Percentiles rank a stretch among this genome's conserved stretches.
Conservation (phyloP, 2,797 vertebrate species). For the Monodelphis domestica region DNA sequence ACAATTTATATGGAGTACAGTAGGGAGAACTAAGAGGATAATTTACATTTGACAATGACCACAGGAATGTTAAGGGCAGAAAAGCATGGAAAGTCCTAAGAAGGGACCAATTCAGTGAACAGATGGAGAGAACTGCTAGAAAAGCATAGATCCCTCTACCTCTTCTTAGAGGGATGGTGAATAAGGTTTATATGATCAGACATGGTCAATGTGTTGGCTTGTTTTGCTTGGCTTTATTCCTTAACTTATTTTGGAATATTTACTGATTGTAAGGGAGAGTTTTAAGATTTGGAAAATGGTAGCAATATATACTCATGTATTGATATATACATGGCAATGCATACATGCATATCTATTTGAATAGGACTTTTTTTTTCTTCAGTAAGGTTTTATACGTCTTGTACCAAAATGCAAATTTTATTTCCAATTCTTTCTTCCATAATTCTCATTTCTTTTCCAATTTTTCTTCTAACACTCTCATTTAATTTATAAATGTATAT, state of each 20-base stretch:
- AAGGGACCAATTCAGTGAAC: background rate
- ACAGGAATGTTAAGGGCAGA: background rate
- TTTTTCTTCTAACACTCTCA: too few relatives aligned
- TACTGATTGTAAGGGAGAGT: background rate
- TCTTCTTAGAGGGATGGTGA: background rate
- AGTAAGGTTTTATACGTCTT: too few relatives aligned
- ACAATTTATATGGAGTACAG: background rate
- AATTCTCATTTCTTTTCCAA: too few relatives aligned
- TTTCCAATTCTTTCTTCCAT: too few relatives aligned
- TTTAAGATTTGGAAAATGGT: background rate
- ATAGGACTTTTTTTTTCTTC: background rate
- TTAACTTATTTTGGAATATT: background rate
- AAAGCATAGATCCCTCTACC: background rate
- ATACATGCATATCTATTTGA: background rate
- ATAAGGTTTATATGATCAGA: background rate
- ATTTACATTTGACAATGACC: background rate
- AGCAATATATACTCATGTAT: background rate
- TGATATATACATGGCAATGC: background rate
- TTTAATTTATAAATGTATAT: too few relatives aligned
- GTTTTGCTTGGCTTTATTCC: background rate
- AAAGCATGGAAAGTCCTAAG: background rate
- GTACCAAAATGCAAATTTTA: too few relatives aligned
- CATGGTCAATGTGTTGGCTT: background rate
- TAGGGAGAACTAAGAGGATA: background rate
- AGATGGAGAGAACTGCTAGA: background rate